Evolutionary conservation across 2,113 vertebrate species (phyloP).

Genomic region (Carollia perspicillata): DNA sequence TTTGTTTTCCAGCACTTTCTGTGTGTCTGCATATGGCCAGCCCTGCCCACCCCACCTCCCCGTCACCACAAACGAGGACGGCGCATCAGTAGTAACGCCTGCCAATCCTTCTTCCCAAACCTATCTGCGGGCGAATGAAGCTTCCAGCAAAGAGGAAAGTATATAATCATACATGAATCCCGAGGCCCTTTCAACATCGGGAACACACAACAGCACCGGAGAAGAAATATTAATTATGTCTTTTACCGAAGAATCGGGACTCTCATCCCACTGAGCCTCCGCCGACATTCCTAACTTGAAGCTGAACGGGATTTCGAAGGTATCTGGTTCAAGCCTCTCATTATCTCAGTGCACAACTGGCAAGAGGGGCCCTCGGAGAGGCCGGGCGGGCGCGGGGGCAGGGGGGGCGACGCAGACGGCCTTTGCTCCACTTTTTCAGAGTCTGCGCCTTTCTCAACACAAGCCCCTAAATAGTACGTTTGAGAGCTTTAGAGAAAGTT

Average conservation of each 20-base stretch:
- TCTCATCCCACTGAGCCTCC: neutral
- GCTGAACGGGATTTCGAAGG: neutral
- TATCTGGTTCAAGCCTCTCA: neutral
- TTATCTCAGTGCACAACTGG: neutral
- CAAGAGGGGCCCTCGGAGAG: neutral
- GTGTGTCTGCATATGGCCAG: fast-evolving
- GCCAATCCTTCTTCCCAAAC: neutral
- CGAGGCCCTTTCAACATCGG: neutral
- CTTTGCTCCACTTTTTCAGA: neutral
- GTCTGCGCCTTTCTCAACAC: neutral
- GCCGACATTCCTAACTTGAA: neutral
- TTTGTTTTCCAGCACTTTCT: neutral
- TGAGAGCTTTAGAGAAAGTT: conserved; percentile 33
- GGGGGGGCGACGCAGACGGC: fast-evolving
- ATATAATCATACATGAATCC: neutral
- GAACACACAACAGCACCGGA: neutral
- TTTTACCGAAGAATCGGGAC: neutral
- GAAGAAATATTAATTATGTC: neutral
- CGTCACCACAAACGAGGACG: fast-evolving
- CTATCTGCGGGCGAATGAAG: neutral
- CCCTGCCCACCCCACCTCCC: no score
- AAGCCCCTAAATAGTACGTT: neutral
- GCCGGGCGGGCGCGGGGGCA: fast-evolving
- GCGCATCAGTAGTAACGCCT: neutral
- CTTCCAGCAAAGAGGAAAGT: conserved; percentile 9